phyloP scores from a whole-genome alignment of 2,113 vertebrate species.

The Marmota flaviventris region DNA sequence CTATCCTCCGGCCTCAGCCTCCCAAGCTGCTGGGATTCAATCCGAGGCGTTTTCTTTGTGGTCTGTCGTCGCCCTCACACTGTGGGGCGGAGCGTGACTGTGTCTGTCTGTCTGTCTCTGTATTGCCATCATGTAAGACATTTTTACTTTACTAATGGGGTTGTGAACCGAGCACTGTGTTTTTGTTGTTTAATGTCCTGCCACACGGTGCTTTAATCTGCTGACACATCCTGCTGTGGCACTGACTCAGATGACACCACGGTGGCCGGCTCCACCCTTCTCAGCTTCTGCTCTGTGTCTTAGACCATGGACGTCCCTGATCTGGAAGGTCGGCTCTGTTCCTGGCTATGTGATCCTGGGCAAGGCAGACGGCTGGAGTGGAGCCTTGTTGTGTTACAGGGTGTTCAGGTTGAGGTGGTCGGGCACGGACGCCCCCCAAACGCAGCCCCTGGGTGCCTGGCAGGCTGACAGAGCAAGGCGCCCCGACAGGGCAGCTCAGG shows the following conservation, averaged over 20 bases:
- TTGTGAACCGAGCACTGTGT: not conserved
- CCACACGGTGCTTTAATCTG: not conserved
- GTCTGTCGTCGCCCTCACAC: not conserved
- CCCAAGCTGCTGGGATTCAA: no score
- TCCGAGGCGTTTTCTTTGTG: not conserved
- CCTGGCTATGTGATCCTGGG: rapidly evolving
- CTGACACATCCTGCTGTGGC: not conserved
- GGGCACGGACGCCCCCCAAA: not conserved
- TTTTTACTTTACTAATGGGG: not conserved
- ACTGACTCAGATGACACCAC: rapidly evolving
- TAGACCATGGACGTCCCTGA: not conserved
- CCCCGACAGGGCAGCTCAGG: not conserved
- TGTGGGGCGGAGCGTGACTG: rapidly evolving
- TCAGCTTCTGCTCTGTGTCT: not conserved
- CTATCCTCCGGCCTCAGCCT: no score
- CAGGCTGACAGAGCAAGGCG: not conserved
- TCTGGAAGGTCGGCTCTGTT: not conserved
- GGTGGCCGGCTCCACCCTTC: not conserved
- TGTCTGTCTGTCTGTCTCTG: not conserved
- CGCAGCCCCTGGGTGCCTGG: not conserved
- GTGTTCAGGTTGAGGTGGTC: not conserved
- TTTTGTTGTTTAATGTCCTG: not conserved
- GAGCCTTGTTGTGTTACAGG: not conserved
- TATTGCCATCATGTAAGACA: not conserved
- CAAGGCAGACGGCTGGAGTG: not conserved